Base-by-base conservation (phyloP, 2,888 invertebrate genomes). In the Tenthredo distinguenda region DNA sequence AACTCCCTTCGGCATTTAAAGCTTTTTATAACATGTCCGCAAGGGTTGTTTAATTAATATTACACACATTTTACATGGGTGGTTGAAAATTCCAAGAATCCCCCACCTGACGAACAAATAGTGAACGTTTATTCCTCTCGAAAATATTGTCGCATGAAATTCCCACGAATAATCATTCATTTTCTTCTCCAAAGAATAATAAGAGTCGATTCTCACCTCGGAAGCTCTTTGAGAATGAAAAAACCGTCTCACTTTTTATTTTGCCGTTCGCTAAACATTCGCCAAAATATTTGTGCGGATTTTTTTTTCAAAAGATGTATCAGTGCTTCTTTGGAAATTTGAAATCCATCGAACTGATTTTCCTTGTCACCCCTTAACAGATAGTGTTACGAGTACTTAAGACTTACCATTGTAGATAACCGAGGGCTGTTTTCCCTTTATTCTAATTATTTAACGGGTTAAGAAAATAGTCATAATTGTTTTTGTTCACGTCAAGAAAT, bases 321-420 rank as follows among this genome's bases (percentile, higher is more conserved):
- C 0, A n/a, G n/a, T n/a, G 7, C 6, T 55, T 7, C n/a, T 7
- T 4, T 2, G n/a, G 6, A 55, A 55, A 1, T n/a, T 55, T 7
- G 6, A 18, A n/a, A 55, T n/a, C 55, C 7, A 2, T n/a, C 2
- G 1, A n/a, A 55, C n/a, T n/a, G 18, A 1, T 9, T 50, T 50
- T 2, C 50, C 50, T 50, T 50, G 15, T 47, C 2, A 47, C 15
- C 12, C 12, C 47, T n/a, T 58, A 58, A n/a, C 58, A 58, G 58
- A 58, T 47, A 58, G 21, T 58, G 6, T n/a, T n/a, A 58, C 58
- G 21, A 58, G n/a, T 26, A 4, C 26, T 62, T 26, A 7, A 4
- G 62, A 62, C 62, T 62, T 62, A 62, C 62, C 62, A 21, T 62
- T 62, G 62, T 9, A 26, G 62, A 62, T 62, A 62, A 62, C 12